Evolutionary conservation across 2,113 vertebrate species (phyloP).

Genomic region (Microcebus tavaratra): DNA sequence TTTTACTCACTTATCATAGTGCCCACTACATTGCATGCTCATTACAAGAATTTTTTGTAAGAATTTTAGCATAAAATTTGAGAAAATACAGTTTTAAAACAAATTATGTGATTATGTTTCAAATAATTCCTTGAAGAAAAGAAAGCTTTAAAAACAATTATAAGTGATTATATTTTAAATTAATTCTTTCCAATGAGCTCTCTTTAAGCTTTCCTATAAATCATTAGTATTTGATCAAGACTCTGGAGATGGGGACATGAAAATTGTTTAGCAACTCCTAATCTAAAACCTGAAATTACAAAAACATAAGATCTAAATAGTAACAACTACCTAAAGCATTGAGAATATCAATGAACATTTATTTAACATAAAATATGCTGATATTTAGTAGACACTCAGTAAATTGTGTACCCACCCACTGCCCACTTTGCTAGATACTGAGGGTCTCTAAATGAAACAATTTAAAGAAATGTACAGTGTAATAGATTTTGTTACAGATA

Average conservation of each 20-base stretch:
- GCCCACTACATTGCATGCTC: neutral
- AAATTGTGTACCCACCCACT: neutral
- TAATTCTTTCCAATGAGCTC: neutral
- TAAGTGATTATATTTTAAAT: neutral
- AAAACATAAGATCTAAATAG: neutral
- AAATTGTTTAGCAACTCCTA: neutral
- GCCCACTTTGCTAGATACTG: neutral
- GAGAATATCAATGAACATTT: neutral
- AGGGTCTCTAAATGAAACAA: neutral
- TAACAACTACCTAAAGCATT: neutral
- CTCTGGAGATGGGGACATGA: neutral
- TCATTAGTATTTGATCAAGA: neutral
- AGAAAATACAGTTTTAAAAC: slow-evolving; percentile 16
- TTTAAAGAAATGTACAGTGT: neutral
- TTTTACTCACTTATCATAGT: neutral
- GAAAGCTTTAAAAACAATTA: neutral
- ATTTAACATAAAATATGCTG: neutral
- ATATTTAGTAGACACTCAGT: neutral
- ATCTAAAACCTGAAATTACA: neutral
- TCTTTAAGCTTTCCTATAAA: neutral
- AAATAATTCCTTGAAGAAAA: neutral
- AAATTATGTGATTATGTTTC: slow-evolving; percentile 15
- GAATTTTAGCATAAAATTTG: slow-evolving; percentile 3
- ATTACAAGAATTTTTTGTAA: neutral
- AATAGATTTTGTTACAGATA: neutral